Base-by-base conservation (phyloP, 2,113 vertebrate species). In the Entomyzon cyanotis region DNA sequence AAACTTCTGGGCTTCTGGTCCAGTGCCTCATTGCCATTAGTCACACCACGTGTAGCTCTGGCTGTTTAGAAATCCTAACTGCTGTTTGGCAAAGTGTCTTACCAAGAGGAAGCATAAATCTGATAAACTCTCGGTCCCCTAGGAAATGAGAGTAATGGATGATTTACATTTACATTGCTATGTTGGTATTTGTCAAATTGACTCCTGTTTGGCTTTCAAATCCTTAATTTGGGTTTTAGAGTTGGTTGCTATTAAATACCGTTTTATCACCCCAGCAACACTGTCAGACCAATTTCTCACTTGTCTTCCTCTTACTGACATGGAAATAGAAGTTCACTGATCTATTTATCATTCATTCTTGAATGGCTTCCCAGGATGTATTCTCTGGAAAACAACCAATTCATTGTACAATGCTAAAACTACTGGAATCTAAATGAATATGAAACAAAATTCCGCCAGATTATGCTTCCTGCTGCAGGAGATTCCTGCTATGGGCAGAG, bases 101-200 rank as follows among this genome's bases (percentile, higher is more conserved):
- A 84, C 44, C 41, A 95, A 68, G 55, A 87, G 33, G 83, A 80
- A 73, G 44, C 46, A 59, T 84, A 94, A 84, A 95, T 94, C 78
- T 59, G 89, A 31, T 69, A 65, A 93, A 42, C 31, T 93, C 42
- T 60, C 11, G 3, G 12, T 73, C 20, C 53, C 75, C n/a, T 67
- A 74, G 68, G 59, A 92, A 88, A 86, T 93, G n/a, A 56, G 28
- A 60, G 10, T 71, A 91, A 91, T 49, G 78, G 31, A 42, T 78
- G 62, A 80, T 95, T 97, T 95, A 73, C 58, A 67, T 50, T 76
- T 83, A 21, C 17, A 49, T 47, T 31, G 25, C 15, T 84, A 30
- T 69, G 68, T 90, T 92, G 92, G 8, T 84, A 53, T 94, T 95
- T 92, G 39, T 97, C 69, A 96, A 89, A 63, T 31, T 42, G 25